Conservation (phyloP, 1,140 invertebrate genomes). For the Caenorhabditis latens region DNA sequence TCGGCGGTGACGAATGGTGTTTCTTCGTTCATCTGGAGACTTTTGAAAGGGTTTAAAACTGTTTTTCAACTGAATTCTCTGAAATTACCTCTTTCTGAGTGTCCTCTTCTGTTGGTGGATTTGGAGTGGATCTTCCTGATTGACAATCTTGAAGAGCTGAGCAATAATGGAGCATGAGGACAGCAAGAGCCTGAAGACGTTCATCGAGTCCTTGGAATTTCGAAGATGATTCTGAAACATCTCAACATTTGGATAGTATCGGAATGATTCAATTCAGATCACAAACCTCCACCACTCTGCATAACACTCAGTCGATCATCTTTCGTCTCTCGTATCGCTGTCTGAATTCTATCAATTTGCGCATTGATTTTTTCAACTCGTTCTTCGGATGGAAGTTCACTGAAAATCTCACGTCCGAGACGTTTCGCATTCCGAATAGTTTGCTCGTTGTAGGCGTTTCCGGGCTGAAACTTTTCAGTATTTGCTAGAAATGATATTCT, state of each 20-base stretch:
- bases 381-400: constrained; percentile 77
- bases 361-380: constrained; percentile 78
- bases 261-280: constrained; percentile 81
- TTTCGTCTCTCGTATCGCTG: constrained; percentile 82
- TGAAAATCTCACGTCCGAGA: constrained; percentile 84
- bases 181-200: constrained; percentile 83
- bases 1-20: constrained; percentile 3
- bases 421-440: constrained; percentile 86
- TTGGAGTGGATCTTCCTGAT: constrained; percentile 13
- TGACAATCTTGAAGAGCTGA: constrained; percentile 82
- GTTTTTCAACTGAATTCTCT: neutral
- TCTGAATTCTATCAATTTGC: constrained; percentile 70
- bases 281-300: constrained; percentile 82
- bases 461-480: constrained; percentile 77
- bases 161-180: constrained; percentile 88
- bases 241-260: constrained; percentile 65
- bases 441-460: constrained; percentile 82
- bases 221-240: constrained; percentile 75
- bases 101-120: constrained; percentile 49
- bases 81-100: constrained; percentile 45
- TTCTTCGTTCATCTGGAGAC: constrained; percentile 48
- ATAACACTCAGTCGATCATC: constrained; percentile 78
- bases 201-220: constrained; percentile 79
- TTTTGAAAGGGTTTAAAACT: constrained; percentile 9
- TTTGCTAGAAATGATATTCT: constrained; percentile 63